A percentile compares a stretch with the other conserved stretches of the same genome.
Evolutionary conservation across 2,888 invertebrate genomes (phyloP).

Genomic region (Eilema griseolum): DNA sequence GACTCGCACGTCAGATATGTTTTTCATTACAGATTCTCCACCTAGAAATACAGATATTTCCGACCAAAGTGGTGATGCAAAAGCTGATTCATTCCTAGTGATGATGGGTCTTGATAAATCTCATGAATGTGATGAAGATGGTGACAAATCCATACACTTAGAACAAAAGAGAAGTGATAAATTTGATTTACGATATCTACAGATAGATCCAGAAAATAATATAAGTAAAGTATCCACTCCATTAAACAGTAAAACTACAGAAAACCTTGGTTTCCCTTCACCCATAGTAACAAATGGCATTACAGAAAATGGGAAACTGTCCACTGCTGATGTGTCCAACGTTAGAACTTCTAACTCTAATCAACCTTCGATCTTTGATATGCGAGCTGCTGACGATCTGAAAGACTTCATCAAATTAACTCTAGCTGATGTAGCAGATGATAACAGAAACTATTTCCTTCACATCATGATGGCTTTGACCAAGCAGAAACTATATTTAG

Average conservation of each 20-base stretch:
- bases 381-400: constrained; percentile 69
- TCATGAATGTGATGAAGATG: constrained; percentile 69
- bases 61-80: constrained; percentile 61
- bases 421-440: constrained; percentile 75
- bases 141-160: constrained; percentile 64
- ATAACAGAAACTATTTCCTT: constrained; percentile 78
- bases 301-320: constrained; percentile 61
- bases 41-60: constrained; percentile 64
- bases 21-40: constrained; percentile 75
- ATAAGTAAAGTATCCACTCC: constrained; percentile 81
- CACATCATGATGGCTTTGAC: constrained; percentile 83
- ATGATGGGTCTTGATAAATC: constrained; percentile 80
- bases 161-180: constrained; percentile 67
- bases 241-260: constrained; percentile 62
- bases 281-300: constrained; percentile 68
- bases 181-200: constrained; percentile 62
- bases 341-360: constrained; percentile 55
- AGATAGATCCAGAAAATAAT: constrained; percentile 71
- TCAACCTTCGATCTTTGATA: constrained; percentile 54
- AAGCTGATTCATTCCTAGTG: constrained; percentile 78
- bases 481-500: constrained; percentile 80
- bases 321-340: constrained; percentile 58
- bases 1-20: constrained; percentile 75
- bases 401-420: constrained; percentile 78
- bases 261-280: constrained; percentile 69